phyloP scores from a whole-genome alignment of 2,797 vertebrate species.

The Acestrorhynchus altus region DNA sequence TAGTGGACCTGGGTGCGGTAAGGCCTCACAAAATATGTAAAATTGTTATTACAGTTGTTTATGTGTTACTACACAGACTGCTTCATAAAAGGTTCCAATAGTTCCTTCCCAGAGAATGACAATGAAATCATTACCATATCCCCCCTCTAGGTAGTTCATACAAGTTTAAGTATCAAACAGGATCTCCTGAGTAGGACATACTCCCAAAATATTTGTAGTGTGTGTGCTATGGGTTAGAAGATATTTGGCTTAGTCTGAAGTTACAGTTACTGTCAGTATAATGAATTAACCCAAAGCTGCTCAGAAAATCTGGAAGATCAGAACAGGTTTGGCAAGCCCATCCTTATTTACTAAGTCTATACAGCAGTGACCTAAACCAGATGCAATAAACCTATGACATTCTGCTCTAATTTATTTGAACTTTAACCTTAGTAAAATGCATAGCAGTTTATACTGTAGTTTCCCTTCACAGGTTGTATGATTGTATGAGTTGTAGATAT shows the following conservation, averaged over 20 bases:
- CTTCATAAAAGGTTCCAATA: neutral
- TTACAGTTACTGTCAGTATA: constrained; percentile 36
- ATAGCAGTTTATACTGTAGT: neutral
- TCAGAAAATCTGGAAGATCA: neutral
- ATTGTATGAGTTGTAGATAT: neutral
- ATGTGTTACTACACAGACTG: no score
- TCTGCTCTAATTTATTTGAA: neutral
- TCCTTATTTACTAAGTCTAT: neutral
- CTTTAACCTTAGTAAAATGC: neutral
- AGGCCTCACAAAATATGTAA: constrained; percentile 55
- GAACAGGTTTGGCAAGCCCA: neutral
- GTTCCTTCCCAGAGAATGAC: neutral
- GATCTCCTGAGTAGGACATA: constrained; percentile 17
- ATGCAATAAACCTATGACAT: neutral
- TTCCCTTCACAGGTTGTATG: no score
- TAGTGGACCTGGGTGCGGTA: constrained; percentile 87
- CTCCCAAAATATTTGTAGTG: constrained; percentile 5
- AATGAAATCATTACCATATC: neutral
- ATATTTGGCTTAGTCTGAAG: constrained; percentile 19
- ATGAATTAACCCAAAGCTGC: neutral
- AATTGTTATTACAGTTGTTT: neutral
- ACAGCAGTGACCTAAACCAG: neutral
- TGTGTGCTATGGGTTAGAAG: constrained; percentile 20
- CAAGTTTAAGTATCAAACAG: constrained; percentile 6
- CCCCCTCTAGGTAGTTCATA: neutral